These are phyloP conservation scores for Loriculus beryllinus DNA, from an alignment of 2,797 vertebrate genomes.

Conservation along the genomic window DNA sequence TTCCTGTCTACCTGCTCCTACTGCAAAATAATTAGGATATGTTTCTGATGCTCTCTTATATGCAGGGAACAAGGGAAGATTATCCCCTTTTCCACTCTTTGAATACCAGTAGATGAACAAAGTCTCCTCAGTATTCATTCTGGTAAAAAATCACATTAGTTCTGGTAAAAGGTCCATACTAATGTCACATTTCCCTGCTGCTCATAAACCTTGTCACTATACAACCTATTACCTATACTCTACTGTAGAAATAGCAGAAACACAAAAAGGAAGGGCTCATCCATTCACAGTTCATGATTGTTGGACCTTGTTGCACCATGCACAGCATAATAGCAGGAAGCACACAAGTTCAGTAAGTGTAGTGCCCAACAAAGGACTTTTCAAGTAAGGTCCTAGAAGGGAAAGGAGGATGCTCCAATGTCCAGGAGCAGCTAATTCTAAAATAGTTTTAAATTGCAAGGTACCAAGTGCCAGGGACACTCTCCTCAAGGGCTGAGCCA, in stretches of 20 bases:
- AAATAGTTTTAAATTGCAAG: neutral
- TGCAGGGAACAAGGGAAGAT: neutral
- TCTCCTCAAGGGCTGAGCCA: neutral
- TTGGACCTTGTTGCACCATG: neutral
- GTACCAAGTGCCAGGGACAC: neutral
- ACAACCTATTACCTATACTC: neutral
- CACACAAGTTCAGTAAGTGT: rapidly evolving
- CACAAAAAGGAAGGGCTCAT: neutral
- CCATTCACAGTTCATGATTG: neutral
- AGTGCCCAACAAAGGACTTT: neutral
- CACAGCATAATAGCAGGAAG: neutral
- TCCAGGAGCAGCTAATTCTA: neutral
- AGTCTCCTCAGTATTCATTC: neutral
- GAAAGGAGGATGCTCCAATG: neutral
- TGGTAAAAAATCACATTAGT: neutral
- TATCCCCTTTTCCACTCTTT: neutral
- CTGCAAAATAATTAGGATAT: neutral
- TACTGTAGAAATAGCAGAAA: neutral
- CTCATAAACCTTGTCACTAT: neutral
- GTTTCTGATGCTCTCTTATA: neutral
- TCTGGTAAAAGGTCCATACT: neutral
- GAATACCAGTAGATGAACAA: neutral
- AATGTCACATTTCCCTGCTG: neutral
- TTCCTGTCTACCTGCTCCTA: neutral
- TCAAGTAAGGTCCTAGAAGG: neutral